These are phyloP conservation scores for Neogale vison DNA, from an alignment of 2,113 vertebrate genomes.

Conservation along the genomic window DNA sequence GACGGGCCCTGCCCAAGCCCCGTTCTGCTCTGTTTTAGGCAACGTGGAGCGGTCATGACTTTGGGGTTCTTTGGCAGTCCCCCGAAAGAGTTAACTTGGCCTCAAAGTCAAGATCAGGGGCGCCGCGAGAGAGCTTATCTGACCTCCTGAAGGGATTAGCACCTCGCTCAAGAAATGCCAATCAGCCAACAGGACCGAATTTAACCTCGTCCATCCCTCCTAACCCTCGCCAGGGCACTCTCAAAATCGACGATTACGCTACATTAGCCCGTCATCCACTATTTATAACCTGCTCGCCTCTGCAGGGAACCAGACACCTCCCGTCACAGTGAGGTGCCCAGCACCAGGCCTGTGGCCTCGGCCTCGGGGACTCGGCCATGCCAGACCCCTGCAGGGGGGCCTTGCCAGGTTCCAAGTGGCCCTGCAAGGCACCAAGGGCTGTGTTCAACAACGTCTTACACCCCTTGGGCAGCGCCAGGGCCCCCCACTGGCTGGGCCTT, in stretches of 20 bases:
- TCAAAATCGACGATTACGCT: conserved; percentile 63
- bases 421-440: not conserved
- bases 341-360: not conserved
- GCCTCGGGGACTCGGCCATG: not conserved
- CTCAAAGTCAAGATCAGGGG: conserved; percentile 68
- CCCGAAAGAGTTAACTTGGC: conserved; percentile 42
- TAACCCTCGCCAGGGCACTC: conserved; percentile 45
- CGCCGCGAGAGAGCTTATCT: conserved; percentile 65
- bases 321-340: not conserved
- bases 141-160: conserved; percentile 78
- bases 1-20: not conserved
- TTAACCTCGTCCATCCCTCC: conserved; percentile 62
- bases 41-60: rapidly evolving
- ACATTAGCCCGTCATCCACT: conserved; percentile 48
- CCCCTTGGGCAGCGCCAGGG: not conserved
- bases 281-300: conserved; percentile 63
- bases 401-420: not conserved
- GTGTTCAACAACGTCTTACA: rapidly evolving
- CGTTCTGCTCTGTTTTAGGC: not conserved
- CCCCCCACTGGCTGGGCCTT: rapidly evolving
- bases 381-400: not conserved
- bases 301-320: conserved; percentile 36
- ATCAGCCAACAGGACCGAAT: conserved; percentile 59
- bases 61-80: not conserved
- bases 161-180: conserved; percentile 60